Evolutionary conservation across 2,113 vertebrate genomes (phyloP).

Genomic region (Atherinomorus stipes): DNA sequence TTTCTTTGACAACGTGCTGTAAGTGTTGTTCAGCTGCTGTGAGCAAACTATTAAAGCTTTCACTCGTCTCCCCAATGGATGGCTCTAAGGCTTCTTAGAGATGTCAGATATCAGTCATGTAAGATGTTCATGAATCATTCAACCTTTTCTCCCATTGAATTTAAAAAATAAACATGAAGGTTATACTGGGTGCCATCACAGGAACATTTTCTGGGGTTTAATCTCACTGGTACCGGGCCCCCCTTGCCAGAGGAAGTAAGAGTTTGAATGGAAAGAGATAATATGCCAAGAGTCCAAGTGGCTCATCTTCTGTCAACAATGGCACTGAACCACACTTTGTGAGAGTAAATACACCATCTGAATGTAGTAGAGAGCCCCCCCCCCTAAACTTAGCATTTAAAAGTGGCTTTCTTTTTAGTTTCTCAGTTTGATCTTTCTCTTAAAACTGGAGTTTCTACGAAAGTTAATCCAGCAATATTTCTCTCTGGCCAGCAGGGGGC

Average conservation of each 20-base stretch:
- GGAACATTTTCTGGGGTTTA: constrained; percentile 57
- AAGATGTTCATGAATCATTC: constrained; percentile 65
- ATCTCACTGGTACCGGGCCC: constrained; percentile 24
- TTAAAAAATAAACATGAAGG: constrained; percentile 52
- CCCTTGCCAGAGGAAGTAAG: neutral
- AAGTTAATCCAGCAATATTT: too few species aligned
- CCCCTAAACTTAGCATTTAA: too few species aligned
- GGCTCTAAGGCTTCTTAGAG: constrained; percentile 24
- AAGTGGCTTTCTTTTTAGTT: too few species aligned
- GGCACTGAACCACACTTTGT: too few species aligned
- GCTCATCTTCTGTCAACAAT: neutral
- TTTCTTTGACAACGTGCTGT: constrained; percentile 12
- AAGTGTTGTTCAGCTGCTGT: constrained; percentile 8
- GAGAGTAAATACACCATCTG: too few species aligned
- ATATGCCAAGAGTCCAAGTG: constrained; percentile 10
- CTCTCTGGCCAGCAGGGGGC: too few species aligned
- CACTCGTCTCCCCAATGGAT: neutral
- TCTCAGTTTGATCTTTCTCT: too few species aligned
- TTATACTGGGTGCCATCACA: constrained; percentile 56
- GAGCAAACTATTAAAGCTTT: constrained; percentile 24
- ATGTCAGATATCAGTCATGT: constrained; percentile 57
- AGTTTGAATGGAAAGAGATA: neutral
- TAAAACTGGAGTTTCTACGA: too few species aligned
- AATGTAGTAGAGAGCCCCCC: too few species aligned
- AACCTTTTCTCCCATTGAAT: constrained; percentile 57